Evolutionary conservation across 2,113 vertebrate species (phyloP).

Genomic region (Psittacula cyanocephala): DNA sequence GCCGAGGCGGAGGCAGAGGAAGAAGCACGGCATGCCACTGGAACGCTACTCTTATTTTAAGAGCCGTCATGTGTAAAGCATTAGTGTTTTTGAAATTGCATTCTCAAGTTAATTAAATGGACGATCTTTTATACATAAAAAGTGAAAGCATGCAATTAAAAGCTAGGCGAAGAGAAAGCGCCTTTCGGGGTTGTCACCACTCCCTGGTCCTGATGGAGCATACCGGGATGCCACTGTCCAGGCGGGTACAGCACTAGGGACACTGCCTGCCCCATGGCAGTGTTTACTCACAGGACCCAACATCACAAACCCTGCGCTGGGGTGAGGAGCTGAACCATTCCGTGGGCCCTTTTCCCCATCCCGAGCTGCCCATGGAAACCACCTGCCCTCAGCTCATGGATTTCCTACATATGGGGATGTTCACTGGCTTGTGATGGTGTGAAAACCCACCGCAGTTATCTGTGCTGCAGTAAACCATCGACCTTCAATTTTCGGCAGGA

Average conservation of each 20-base stretch:
- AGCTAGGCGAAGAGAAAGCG: conserved; percentile 66
- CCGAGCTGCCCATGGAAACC: not conserved
- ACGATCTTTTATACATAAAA: conserved; percentile 84
- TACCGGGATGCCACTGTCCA: not conserved
- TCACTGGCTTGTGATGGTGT: accelerated
- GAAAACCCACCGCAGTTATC: not conserved
- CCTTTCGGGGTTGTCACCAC: conserved; percentile 1
- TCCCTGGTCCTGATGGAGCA: not conserved
- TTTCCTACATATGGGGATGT: not conserved
- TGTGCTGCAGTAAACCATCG: not conserved
- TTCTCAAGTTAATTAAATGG: conserved; percentile 85
- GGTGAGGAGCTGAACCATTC: not conserved
- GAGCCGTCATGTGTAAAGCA: conserved; percentile 84
- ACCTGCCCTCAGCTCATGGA: accelerated
- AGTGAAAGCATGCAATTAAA: conserved; percentile 80
- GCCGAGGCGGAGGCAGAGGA: not conserved
- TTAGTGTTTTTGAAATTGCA: conserved; percentile 84
- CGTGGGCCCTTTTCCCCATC: accelerated
- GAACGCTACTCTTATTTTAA: conserved; percentile 79
- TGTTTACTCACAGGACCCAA: conserved; percentile 18
- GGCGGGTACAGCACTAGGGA: conserved; percentile 28
- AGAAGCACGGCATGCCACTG: conserved; percentile 36
- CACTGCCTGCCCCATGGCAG: not conserved
- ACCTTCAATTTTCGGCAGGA: conserved; percentile 44
- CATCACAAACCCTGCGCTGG: not conserved